Conservation (phyloP, 2,797 vertebrate species). For the Babyrousa celebensis region DNA sequence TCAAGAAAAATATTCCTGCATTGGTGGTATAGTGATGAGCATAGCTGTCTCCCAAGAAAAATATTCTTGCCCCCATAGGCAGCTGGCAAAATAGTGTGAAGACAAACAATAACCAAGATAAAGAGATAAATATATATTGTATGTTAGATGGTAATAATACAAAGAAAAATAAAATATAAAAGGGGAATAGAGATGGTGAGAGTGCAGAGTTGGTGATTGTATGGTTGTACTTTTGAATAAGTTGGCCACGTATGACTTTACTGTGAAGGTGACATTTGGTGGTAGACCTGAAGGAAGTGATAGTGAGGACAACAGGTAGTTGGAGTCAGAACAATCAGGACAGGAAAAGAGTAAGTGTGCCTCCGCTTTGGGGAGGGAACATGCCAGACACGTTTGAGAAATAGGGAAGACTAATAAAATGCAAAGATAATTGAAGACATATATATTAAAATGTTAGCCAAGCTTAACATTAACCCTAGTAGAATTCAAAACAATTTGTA, state of each 20-base stretch:
- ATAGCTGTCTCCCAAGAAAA: not conserved
- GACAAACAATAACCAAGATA: not conserved
- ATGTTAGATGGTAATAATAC: not conserved
- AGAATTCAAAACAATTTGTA: not conserved
- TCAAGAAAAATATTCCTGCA: not conserved
- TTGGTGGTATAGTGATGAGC: too few species aligned
- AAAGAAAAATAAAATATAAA: constrained; percentile 22
- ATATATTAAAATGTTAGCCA: not conserved
- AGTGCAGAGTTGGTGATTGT: not conserved
- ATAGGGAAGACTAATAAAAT: not conserved
- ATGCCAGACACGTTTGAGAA: not conserved
- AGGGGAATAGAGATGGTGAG: not conserved
- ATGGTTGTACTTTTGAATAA: not conserved
- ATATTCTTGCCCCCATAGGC: not conserved
- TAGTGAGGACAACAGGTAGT: not conserved
- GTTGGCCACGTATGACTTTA: not conserved
- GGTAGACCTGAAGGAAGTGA: not conserved
- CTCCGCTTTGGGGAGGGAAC: not conserved
- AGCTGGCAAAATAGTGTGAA: constrained; percentile 6
- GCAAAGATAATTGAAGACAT: constrained; percentile 22
- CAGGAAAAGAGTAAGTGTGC: not conserved
- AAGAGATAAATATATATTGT: not conserved
- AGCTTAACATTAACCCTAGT: constrained; percentile 34
- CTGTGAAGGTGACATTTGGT: constrained; percentile 7
- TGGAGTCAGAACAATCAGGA: not conserved